A percentile compares a stretch with the other conserved stretches of the same genome.
phyloP scores from a whole-genome alignment of 2,888 invertebrate genomes.

The Meliscaeva auricollis region DNA sequence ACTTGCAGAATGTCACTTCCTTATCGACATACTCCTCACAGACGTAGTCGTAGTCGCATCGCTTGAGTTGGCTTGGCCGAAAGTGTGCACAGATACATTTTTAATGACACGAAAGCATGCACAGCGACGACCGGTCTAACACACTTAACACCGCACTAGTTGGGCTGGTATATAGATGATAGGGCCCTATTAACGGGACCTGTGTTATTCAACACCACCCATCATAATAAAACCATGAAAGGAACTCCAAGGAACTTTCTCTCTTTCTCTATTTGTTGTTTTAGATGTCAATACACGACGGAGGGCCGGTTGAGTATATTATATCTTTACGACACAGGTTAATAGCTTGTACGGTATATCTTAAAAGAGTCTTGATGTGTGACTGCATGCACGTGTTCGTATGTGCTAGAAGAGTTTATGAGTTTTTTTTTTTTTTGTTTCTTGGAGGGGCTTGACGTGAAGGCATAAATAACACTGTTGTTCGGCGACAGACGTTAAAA shows the following conservation, averaged over 20 bases:
- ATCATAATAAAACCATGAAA: not conserved
- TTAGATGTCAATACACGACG: conserved; percentile 49
- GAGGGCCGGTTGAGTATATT: not conserved
- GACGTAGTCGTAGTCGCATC: not conserved
- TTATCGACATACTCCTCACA: conserved; percentile 38
- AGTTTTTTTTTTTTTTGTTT: too few relatives aligned
- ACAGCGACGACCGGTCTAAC: conserved; percentile 36
- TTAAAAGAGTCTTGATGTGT: conserved; percentile 39
- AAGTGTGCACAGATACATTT: conserved; percentile 50
- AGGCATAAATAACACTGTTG: conserved; percentile 34
- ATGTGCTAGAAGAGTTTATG: not conserved
- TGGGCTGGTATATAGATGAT: conserved; percentile 11
- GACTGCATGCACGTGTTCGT: conserved; percentile 33
- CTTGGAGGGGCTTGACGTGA: not conserved
- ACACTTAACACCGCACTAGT: conserved; percentile 67
- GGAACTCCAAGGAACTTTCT: conserved; percentile 5
- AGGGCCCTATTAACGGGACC: conserved; percentile 34
- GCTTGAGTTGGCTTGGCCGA: not conserved
- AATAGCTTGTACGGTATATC: conserved; percentile 50
- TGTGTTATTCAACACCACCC: conserved; percentile 26
- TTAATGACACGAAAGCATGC: conserved; percentile 67
- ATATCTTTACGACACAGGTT: conserved; percentile 52
- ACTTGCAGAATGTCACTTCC: conserved; percentile 42
- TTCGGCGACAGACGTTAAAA: conserved; percentile 27
- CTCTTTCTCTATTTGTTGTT: conserved; percentile 1